phyloP scores from a whole-genome alignment of 2,888 invertebrate species.

The Coleophora deauratella region DNA sequence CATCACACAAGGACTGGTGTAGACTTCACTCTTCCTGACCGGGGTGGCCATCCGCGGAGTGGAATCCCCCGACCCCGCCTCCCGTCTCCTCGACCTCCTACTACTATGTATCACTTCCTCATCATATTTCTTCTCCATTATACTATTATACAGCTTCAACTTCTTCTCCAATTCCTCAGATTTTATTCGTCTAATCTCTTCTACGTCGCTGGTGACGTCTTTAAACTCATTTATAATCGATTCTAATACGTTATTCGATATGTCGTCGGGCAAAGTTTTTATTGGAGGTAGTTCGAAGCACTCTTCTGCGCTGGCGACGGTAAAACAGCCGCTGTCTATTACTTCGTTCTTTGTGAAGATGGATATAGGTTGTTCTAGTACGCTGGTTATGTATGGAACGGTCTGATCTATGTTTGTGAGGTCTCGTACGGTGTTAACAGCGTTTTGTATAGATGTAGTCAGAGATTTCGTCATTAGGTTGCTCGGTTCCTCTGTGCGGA shows the following conservation, averaged over 20 bases:
- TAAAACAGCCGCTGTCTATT: conserved; percentile 31
- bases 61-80: conserved; percentile 34
- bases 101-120: conserved; percentile 79
- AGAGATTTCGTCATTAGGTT: conserved; percentile 61
- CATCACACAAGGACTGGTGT: conserved; percentile 52
- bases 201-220: conserved; percentile 46
- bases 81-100: conserved; percentile 46
- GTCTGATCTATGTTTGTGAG: conserved; percentile 51
- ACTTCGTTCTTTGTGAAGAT: conserved; percentile 46
- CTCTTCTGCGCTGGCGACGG: conserved; percentile 79
- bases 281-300: conserved; percentile 82
- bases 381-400: conserved; percentile 54
- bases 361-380: conserved; percentile 54
- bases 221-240: conserved; percentile 60
- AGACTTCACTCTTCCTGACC: conserved; percentile 27
- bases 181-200: conserved; percentile 40
- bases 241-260: conserved; percentile 54
- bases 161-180: conserved; percentile 61
- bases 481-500: conserved; percentile 43
- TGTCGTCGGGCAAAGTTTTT: conserved; percentile 59
- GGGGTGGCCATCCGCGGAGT: conserved; percentile 44
- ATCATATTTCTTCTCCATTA: conserved; percentile 82
- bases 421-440: conserved; percentile 58
- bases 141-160: conserved; percentile 79
- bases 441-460: conserved; percentile 56